Evolutionary conservation across 30 jellyfish, hydroid and myxozoan species (phyloP), one percentile per base, ranked within the genome.

Genomic region (Cassiopea andromeda): DNA sequence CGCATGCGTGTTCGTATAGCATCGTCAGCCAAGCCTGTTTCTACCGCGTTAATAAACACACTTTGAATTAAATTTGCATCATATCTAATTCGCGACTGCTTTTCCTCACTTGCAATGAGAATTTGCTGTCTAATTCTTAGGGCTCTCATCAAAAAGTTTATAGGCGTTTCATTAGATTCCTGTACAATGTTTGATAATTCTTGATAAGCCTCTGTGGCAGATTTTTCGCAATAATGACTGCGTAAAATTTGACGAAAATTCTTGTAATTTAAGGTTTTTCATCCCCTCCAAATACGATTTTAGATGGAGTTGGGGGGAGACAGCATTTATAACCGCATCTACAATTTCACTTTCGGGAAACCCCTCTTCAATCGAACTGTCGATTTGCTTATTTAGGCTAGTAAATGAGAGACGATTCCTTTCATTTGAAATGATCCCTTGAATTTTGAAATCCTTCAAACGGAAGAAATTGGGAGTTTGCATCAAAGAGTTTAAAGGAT

Each of bases 181-280:
- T 85, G 93, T 50, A 85, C 93, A 43, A 74, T 50, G 54, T 18
- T 85, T 1, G 49, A 48, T 1, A 85, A 50, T 70, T 85, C 93
- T 38, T 85, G 93, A 80, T 85, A 72, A 7, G 87, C 93, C 69
- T 85, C 93, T 54, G 87, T 72, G 70, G 87, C 84, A 43, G 87
- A 57, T 50, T 70, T 85, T 75, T 74, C 87, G 47, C 93, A 85
- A 67, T 85, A 85, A 60, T 85, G 87, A 57, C 92, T 84, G 57
- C 48, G 92, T 60, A 70, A 72, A 57, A 84, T 84, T 48, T 84
- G 77, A 4, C 92, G 19, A 44, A 84, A 48, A 27, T 73, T 84
- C 92, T 1, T 50, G 69, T 60, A 70, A 84, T 47, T 54, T 60
- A 17, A 84, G 87, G 60, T 71, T 46, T 44, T 84, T 70, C 74